Evolutionary conservation across 2,797 vertebrate species (phyloP).

Genomic region (Lacerta bilineata): DNA sequence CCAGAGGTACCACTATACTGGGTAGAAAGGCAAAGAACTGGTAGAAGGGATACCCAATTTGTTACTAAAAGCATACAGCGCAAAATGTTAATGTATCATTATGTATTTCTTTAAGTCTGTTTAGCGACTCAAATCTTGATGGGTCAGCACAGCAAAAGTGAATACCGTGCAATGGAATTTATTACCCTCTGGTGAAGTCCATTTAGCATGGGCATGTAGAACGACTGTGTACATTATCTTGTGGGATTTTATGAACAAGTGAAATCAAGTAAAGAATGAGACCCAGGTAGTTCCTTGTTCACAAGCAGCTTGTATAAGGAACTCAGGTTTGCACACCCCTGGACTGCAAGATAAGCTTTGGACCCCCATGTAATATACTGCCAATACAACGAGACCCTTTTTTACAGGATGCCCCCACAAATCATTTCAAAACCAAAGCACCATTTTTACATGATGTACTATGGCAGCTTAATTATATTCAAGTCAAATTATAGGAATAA

Average conservation of each 20-base stretch:
- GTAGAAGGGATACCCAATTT: background rate
- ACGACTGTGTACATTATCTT: background rate
- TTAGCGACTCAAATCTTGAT: background rate
- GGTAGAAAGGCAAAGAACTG: background rate
- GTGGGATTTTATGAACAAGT: background rate
- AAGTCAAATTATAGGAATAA: background rate
- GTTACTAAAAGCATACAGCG: background rate
- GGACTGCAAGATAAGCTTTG: background rate
- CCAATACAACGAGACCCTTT: background rate
- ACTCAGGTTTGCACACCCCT: background rate
- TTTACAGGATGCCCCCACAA: background rate
- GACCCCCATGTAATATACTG: background rate
- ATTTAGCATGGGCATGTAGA: background rate
- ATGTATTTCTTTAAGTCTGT: background rate
- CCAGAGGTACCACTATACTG: too few species aligned
- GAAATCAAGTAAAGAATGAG: background rate
- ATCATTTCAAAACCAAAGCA: background rate
- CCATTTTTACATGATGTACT: background rate
- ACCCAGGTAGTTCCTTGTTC: background rate
- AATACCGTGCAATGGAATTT: background rate
- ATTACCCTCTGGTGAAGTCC: slow-evolving; percentile 28
- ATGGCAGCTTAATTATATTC: background rate
- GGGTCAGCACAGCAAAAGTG: background rate
- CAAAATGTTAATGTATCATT: background rate
- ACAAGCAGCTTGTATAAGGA: background rate